Evolutionary conservation across 2,797 vertebrate genomes (phyloP).

Genomic region (Hippopotamyrus pictus): DNA sequence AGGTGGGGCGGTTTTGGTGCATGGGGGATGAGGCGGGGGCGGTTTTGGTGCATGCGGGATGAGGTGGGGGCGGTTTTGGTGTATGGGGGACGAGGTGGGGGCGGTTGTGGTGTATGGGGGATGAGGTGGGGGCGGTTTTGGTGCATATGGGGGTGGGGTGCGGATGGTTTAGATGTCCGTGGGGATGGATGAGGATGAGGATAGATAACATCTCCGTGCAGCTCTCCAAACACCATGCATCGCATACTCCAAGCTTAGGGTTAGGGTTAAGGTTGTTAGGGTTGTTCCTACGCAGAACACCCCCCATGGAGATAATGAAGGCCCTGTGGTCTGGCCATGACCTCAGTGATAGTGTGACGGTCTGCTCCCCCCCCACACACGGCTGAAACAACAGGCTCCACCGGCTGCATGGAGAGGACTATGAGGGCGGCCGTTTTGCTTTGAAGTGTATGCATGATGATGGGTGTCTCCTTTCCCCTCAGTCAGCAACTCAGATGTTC

Average conservation of each 20-base stretch:
- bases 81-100: no score
- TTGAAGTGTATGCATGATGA: background rate
- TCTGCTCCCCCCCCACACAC: background rate
- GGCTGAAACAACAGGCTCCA: background rate
- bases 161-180: background rate
- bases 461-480: constrained; percentile 35
- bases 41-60: background rate
- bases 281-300: background rate
- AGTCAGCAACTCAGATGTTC: constrained; percentile 47
- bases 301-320: background rate
- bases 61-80: no score
- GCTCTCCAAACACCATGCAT: background rate
- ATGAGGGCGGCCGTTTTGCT: constrained; percentile 11
- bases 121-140: background rate
- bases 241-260: background rate
- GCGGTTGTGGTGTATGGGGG: background rate
- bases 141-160: background rate
- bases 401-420: constrained; percentile 5
- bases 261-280: no score
- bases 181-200: background rate
- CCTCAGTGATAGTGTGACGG: background rate
- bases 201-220: background rate
- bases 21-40: background rate
- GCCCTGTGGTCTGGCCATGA: background rate
- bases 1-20: background rate